Base-by-base conservation (phyloP, 2,888 invertebrate genomes). In the Minunthozetes semirufus region DNA sequence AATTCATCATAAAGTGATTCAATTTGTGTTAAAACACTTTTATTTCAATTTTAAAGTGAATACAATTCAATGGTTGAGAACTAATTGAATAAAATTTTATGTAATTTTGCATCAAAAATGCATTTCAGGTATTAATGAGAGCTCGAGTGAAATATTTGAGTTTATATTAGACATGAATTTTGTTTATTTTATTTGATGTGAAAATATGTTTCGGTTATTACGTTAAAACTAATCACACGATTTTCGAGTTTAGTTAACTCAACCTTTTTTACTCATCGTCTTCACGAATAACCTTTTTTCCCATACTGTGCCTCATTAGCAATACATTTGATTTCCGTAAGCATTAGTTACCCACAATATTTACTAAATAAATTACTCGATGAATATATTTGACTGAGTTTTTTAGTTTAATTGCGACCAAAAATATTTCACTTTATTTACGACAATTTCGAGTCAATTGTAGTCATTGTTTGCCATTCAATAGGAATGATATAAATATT, bases 181-280 rank as follows among this genome's bases (percentile, higher is more conserved):
- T n/a, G n/a, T n/a, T 48, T 15, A 48, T 48, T 48, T 59, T 11
- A 59, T 59, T 27, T 59, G 22, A 59, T 59, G 5, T 22, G 59
- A 59, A 59, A 8, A 59, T 25, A 53, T 59, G n/a, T 4, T 59
- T 27, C 22, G 11, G 6, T 53, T 53, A 53, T 53, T 25, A 48
- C n/a, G n/a, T 4, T 22, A 59, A 59, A 59, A 59, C 25, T 27
- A 59, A 59, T 59, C 59, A 59, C 59, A 59, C 59, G 59, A 59
- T 59, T 59, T 46, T 46, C 15, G 46, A 46, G 11, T 15, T 48
- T 42, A 9, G 42, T 48, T 13, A 48, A n/a, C n/a, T n/a, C n/a
- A n/a, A n/a, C n/a, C n/a, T n/a, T n/a, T 42, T 59, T 22, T 8
- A 59, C 22, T 59, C 59, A 59, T 59, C 59, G 22, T 27, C 5